Base-by-base conservation (phyloP, 2,888 invertebrate species). In the Drosophila aldrichi region DNA sequence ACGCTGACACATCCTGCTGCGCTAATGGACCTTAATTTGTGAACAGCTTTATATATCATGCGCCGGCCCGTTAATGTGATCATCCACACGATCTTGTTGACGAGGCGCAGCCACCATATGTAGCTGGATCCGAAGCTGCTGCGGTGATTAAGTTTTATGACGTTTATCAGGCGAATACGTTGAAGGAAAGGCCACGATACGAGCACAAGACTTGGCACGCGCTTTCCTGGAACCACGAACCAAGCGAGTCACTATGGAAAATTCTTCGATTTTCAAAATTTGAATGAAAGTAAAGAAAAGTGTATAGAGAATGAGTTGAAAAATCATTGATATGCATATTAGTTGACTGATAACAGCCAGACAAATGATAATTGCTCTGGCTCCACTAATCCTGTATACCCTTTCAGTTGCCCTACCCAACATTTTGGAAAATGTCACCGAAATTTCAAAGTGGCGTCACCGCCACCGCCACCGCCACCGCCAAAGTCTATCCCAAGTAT, bases 21-120 rank as follows among this genome's bases (percentile, higher is more conserved):
- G 91, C 85, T 91, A 90, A 90, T 90, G 90, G 91, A 91, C 88
- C 88, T 82, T 91, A 91, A 91, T 91, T 90, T 90, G 89, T 83
- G 90, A 89, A 88, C 90, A 86, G 90, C 79, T 88, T 88, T 88
- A 88, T 90, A 88, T 90, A 88, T 90, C 90, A 90, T 87, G 78
- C 74, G 80, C 74, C 77, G 62, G 71, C 71, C 83, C 86, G 90
- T 87, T 87, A 88, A 87, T 87, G 86, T 88, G 90, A 89, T 87
- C 86, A 82, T 89, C 88, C 88, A 86, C 90, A 86, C 89, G 86
- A 86, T 89, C 74, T 79, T 48, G 65, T 68, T 77, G 63, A 70
- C 63, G 68, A 51, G 44, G 63, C 46, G 43, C 62, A 62, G 62
- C 62, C 62, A 38, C 54, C 46, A 55, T 46, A 67, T 46, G 44